A percentile compares a stretch with the other conserved stretches of the same genome.
phyloP scores from a whole-genome alignment of 1,140 invertebrate species.

The Probaryconus sp. region DNA sequence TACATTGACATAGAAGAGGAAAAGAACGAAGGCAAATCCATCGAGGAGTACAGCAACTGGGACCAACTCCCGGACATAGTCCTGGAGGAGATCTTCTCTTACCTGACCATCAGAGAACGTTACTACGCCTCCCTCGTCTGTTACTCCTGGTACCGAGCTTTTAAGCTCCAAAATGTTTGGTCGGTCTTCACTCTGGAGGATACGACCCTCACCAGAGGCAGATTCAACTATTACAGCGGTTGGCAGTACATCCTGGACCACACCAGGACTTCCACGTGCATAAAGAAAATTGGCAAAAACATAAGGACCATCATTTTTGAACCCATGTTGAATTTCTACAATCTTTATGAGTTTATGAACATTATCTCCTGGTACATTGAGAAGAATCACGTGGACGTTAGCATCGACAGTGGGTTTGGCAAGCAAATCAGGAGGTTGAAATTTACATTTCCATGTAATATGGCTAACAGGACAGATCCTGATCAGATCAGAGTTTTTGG shows the following conservation, averaged over 20 bases:
- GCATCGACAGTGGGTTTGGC: conserved; percentile 77
- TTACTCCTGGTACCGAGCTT: conserved; percentile 84
- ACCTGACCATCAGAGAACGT: conserved; percentile 83
- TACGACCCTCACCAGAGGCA: conserved; percentile 84
- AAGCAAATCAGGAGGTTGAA: conserved; percentile 81
- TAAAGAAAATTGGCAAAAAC: conserved; percentile 84
- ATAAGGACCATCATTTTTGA: conserved; percentile 84
- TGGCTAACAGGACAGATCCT: conserved; percentile 80
- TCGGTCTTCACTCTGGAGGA: conserved; percentile 85
- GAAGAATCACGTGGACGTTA: conserved; percentile 66
- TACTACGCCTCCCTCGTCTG: conserved; percentile 88
- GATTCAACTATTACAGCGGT: conserved; percentile 90
- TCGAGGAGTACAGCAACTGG: conserved; percentile 82
- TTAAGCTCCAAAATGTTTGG: conserved; percentile 87
- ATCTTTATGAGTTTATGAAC: conserved; percentile 91
- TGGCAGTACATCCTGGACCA: conserved; percentile 90
- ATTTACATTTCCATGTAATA: conserved; percentile 90
- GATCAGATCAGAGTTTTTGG: conserved; percentile 83
- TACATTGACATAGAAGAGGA: conserved; percentile 81
- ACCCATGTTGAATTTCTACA: conserved; percentile 89
- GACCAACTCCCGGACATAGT: conserved; percentile 85
- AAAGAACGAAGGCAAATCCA: conserved; percentile 68
- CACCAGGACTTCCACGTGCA: conserved; percentile 84
- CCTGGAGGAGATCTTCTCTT: conserved; percentile 87
- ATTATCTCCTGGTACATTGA: conserved; percentile 87